Conservation (phyloP, 23 tunicate genomes). For the Styela clava region DNA sequence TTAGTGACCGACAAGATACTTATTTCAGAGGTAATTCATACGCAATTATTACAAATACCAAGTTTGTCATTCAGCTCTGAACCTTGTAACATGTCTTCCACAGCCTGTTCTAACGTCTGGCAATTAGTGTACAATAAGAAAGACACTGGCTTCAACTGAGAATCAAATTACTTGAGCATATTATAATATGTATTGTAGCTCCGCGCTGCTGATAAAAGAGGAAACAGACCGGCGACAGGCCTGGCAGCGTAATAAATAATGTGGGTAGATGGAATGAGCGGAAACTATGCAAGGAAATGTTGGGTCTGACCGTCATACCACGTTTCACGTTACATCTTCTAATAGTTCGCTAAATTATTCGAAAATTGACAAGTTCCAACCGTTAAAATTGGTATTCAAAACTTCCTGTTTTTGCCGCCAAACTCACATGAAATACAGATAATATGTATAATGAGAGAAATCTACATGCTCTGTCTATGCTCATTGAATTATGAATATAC, state of each 20-base stretch:
- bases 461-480: too few species aligned
- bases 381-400: too few species aligned
- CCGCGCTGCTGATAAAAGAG: not conserved
- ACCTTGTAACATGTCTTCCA: not conserved
- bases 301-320: conserved; percentile 16
- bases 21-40: too few species aligned
- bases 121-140: not conserved
- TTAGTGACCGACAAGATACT: too few species aligned
- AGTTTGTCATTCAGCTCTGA: too few species aligned
- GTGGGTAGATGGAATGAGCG: conserved; percentile 15
- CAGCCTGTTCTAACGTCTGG: not conserved
- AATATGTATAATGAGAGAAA: too few species aligned
- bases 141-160: not conserved
- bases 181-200: not conserved
- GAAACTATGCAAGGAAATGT: conserved; percentile 25
- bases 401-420: too few species aligned
- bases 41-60: too few species aligned
- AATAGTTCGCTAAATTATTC: not conserved
- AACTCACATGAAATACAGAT: too few species aligned
- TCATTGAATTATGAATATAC: too few species aligned
- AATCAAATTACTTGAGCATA: not conserved
- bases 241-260: not conserved
- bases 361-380: too few species aligned
- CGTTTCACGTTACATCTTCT: not conserved
- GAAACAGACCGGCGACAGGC: conserved; percentile 6